Evolutionary conservation across 2,113 vertebrate genomes (phyloP).

Genomic region (Pampusana beccarii): DNA sequence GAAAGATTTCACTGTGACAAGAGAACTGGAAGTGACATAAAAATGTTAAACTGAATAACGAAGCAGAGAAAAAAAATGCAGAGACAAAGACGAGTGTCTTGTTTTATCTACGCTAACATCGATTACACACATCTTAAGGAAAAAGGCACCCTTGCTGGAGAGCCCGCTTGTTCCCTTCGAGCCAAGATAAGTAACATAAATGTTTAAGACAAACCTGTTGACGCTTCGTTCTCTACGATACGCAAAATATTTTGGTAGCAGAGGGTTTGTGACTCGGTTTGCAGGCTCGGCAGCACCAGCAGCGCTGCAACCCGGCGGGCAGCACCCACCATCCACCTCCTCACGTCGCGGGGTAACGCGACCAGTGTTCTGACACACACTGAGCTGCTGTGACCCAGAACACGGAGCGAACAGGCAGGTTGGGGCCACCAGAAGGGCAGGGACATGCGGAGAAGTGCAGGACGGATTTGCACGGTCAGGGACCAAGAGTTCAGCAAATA

Average conservation of each 20-base stretch:
- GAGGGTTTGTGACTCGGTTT: neutral
- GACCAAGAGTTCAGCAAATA: neutral
- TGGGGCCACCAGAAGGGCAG: neutral
- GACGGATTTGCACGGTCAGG: neutral
- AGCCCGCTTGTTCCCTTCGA: neutral
- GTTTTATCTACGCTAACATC: neutral
- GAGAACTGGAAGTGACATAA: conserved; percentile 14
- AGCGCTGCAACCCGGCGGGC: neutral
- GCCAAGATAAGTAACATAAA: neutral
- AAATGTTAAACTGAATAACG: conserved; percentile 30
- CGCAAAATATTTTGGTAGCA: neutral
- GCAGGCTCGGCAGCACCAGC: neutral
- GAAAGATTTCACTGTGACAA: neutral
- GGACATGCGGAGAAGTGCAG: rapidly evolving
- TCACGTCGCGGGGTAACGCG: neutral
- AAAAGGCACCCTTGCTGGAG: neutral
- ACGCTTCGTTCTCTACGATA: neutral
- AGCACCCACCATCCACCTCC: neutral
- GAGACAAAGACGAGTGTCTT: neutral
- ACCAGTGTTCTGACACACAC: neutral
- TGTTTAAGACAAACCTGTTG: neutral
- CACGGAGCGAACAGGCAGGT: neutral
- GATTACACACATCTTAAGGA: neutral
- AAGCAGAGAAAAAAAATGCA: neutral
- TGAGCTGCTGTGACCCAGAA: neutral